Evolutionary conservation across 2,888 invertebrate genomes (phyloP).

Genomic region (Epicampocera succincta): DNA sequence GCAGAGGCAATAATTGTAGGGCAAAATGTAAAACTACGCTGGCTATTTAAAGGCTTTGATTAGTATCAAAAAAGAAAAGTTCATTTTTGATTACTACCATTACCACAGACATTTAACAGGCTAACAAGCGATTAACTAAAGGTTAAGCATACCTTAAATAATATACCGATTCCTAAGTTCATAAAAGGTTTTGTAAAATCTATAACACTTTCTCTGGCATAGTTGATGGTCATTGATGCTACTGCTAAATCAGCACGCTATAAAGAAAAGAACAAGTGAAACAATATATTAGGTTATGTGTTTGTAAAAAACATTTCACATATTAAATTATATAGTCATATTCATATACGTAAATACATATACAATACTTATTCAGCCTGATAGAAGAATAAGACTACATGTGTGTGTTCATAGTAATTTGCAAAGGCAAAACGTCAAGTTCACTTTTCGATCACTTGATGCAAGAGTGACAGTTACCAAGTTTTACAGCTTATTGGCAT

Average conservation of each 20-base stretch:
- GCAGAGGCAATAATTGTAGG: slow-evolving; percentile 48
- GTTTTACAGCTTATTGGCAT: too few species aligned
- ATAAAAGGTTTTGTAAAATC: slow-evolving; percentile 99
- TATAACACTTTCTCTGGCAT: slow-evolving; percentile 93
- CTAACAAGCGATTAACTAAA: slow-evolving; percentile 3
- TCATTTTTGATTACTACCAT: slow-evolving; percentile 21
- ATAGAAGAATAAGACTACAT: too few species aligned
- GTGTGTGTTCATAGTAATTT: too few species aligned
- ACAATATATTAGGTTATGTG: neutral
- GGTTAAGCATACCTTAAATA: slow-evolving; percentile 89
- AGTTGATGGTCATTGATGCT: slow-evolving; percentile 98
- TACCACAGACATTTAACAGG: neutral
- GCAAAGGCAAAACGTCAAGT: too few species aligned
- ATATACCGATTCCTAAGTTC: slow-evolving; percentile 97
- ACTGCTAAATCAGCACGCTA: slow-evolving; percentile 97
- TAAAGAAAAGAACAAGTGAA: slow-evolving; percentile 14
- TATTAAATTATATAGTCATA: too few species aligned
- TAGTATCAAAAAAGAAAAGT: slow-evolving; percentile 18
- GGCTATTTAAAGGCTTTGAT: slow-evolving; percentile 24
- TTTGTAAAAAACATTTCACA: neutral
- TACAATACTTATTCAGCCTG: too few species aligned
- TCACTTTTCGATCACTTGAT: too few species aligned
- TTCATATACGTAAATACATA: too few species aligned
- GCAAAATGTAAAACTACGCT: slow-evolving; percentile 28
- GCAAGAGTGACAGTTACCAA: too few species aligned